Conservation (phyloP, 2,797 vertebrate species). For the Girardinus metallicus region DNA sequence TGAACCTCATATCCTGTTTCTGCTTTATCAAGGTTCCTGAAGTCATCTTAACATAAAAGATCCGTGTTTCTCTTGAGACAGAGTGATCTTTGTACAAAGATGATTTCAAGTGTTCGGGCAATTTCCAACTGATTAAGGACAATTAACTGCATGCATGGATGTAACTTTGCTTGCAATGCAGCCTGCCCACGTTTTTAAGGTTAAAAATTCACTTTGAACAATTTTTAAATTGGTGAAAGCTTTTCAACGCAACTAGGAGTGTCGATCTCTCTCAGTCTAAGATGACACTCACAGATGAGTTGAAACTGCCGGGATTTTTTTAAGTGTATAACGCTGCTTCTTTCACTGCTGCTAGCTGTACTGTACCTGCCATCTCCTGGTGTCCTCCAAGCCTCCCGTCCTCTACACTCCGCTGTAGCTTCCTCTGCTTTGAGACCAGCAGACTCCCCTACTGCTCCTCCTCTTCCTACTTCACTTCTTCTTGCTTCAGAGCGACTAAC, state of each 20-base stretch:
- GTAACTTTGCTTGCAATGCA: slow-evolving; percentile 70
- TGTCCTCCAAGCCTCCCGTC: slow-evolving; percentile 83
- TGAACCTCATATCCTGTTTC: slow-evolving; percentile 29
- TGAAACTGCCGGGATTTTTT: slow-evolving; percentile 50
- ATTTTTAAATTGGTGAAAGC: slow-evolving; percentile 49
- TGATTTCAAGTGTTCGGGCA: slow-evolving; percentile 27
- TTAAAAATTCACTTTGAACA: slow-evolving; percentile 38
- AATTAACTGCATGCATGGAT: slow-evolving; percentile 74
- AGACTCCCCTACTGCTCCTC: slow-evolving; percentile 54
- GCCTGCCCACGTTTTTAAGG: slow-evolving; percentile 62
- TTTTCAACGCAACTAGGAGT: slow-evolving; percentile 53
- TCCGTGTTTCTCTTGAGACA: slow-evolving; percentile 9
- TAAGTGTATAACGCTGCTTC: slow-evolving; percentile 62
- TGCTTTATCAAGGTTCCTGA: slow-evolving; percentile 27
- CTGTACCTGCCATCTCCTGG: slow-evolving; percentile 80
- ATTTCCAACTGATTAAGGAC: slow-evolving; percentile 19
- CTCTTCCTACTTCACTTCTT: slow-evolving; percentile 39
- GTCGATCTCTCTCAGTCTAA: background rate
- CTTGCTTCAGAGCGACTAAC: slow-evolving; percentile 60
- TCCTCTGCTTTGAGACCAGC: slow-evolving; percentile 76
- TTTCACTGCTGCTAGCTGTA: slow-evolving; percentile 61
- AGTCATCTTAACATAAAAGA: slow-evolving; percentile 46
- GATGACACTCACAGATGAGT: slow-evolving; percentile 35
- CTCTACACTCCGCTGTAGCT: slow-evolving; percentile 76
- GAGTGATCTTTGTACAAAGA: slow-evolving; percentile 41